These are phyloP conservation scores for Phortica okadai DNA, from an alignment of 2,888 invertebrate species.

Conservation along the genomic window DNA sequence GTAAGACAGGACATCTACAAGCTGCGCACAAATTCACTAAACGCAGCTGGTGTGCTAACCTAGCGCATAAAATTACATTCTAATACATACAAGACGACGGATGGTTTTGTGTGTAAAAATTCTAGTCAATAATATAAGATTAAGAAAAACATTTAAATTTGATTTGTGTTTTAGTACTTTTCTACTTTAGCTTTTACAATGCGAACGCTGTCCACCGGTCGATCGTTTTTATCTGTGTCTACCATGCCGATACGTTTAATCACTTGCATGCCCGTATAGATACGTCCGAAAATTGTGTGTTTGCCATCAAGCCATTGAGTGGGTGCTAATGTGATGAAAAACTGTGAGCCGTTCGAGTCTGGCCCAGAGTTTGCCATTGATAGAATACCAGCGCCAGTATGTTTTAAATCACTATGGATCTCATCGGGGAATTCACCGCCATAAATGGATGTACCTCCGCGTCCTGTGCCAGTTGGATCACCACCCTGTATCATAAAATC, in stretches of 20 bases:
- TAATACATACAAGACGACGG: slow-evolving; percentile 33
- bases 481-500: slow-evolving; percentile 97
- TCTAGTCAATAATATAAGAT: slow-evolving; percentile 54
- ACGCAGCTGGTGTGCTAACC: slow-evolving; percentile 29
- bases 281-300: slow-evolving; percentile 96
- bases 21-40: slow-evolving; percentile 40
- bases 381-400: slow-evolving; percentile 92
- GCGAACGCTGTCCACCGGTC: slow-evolving; percentile 91
- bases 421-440: slow-evolving; percentile 97
- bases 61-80: neutral
- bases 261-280: slow-evolving; percentile 91
- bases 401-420: slow-evolving; percentile 94
- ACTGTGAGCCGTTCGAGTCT: slow-evolving; percentile 97
- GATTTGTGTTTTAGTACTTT: slow-evolving; percentile 59
- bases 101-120: slow-evolving; percentile 46
- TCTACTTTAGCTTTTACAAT: slow-evolving; percentile 81
- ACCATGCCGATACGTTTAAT: slow-evolving; percentile 95
- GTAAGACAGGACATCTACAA: slow-evolving; percentile 58
- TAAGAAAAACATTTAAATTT: slow-evolving; percentile 4
- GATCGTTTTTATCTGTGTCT: slow-evolving; percentile 94
- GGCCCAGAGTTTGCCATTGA: slow-evolving; percentile 99
- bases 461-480: slow-evolving; percentile 97
- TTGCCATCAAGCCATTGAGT: slow-evolving; percentile 99
- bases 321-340: slow-evolving; percentile 97
- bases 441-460: slow-evolving; percentile 97